Evolutionary conservation across 2,797 vertebrate species (phyloP).

Genomic region (Myoxocephalus aenaeus): DNA sequence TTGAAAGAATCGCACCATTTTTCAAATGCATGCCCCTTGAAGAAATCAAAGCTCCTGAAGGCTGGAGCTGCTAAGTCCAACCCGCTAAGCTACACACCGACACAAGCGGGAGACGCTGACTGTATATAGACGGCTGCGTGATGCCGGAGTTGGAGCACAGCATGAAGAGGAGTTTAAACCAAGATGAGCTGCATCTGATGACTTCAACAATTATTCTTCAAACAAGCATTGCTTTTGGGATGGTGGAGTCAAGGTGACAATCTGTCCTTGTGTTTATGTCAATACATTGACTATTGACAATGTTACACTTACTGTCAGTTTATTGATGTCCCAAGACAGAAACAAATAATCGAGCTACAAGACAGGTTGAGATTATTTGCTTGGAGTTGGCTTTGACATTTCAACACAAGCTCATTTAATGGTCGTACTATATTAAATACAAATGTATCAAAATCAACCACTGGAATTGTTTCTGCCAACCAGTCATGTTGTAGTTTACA

Average conservation of each 20-base stretch:
- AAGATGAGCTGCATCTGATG: neutral
- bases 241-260: neutral
- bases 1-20: neutral
- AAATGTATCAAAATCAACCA: neutral
- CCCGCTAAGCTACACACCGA: slow-evolving; percentile 10
- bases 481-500: no score
- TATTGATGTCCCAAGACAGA: neutral
- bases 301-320: neutral
- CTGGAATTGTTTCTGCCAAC: no score
- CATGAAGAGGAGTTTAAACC: neutral
- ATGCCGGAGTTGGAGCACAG: slow-evolving; percentile 9
- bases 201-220: neutral
- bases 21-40: neutral
- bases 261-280: neutral
- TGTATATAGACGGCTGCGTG: neutral
- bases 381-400: neutral
- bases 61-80: neutral
- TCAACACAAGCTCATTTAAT: slow-evolving; percentile 8
- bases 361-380: neutral
- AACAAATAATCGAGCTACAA: neutral
- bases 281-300: neutral
- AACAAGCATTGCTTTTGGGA: neutral
- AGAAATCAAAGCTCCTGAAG: slow-evolving; percentile 11
- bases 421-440: neutral
- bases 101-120: neutral